Evolutionary conservation across 2,113 vertebrate species (phyloP), one percentile per base, ranked within the genome.

Genomic region (Paramormyrops kingsleyae): DNA sequence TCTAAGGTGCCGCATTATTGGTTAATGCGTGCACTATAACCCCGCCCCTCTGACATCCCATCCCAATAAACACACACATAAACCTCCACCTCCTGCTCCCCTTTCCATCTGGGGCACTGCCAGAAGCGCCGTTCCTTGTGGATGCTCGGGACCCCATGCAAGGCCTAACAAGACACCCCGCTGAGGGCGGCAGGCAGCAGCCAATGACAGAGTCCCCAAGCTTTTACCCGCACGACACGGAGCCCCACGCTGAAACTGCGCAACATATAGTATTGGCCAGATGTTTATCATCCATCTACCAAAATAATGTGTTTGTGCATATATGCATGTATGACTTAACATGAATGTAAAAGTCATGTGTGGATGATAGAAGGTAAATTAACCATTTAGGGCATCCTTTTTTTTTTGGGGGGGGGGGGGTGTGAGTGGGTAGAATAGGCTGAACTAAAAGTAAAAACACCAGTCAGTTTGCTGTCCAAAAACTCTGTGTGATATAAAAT

Each of bases 101-200:
- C 90, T 92, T n/a, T 53, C 70, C 50, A 87, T 88, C 46, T 90
- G 86, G 88, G 52, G 83, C 89, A 92, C 91, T 90, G 91, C 56
- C 86, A 47, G 56, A 90, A 91, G 59, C 5, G 91, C 66, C 89
- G 92, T 80, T 91, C 91, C 91, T 91, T 89, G 90, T 91, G 92
- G 89, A 93, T 92, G 90, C 91, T 47, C 91, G 91, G 53, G 91
- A 91, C 93, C 91, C 90, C 92, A 92, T 90, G 92, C 93, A 92
- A 92, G 84, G 91, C 91, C 24, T 90, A 93, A 95, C 74, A 94
- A 93, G 90, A 91, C 92, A 87, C 89, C 87, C 89, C 88, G 86
- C 88, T 90, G 92, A 92, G 89, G 90, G 13, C 0, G 31, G 90
- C 88, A 91, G 89, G 85, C 92, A 42, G 87, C 91, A 93, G 94